Percentiles rank a stretch among this genome's conserved stretches.
Conservation (phyloP, 2,888 invertebrate species). For the Actias luna region DNA sequence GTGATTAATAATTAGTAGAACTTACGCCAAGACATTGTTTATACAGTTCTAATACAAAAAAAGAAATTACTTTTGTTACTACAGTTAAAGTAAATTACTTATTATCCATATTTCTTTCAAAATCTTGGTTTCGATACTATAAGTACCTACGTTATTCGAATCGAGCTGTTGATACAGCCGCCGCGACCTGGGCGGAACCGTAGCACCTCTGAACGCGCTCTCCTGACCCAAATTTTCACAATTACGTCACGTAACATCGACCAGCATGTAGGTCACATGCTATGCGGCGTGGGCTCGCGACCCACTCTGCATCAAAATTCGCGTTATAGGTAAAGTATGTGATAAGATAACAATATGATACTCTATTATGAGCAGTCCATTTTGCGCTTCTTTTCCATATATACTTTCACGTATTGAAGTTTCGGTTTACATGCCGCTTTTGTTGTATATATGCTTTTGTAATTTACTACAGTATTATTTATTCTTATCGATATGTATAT, state of each 20-base stretch:
- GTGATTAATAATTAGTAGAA: not conserved
- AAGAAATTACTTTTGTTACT: not conserved
- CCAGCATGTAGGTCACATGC: conserved; percentile 65
- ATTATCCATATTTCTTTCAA: not conserved
- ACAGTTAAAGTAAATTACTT: not conserved
- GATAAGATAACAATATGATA: conserved; percentile 31
- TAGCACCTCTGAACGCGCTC: conserved; percentile 50
- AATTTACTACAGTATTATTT: no score
- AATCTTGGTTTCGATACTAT: conserved; percentile 1
- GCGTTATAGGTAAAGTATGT: conserved; percentile 29
- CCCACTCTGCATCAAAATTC: conserved; percentile 35
- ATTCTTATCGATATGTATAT: no score
- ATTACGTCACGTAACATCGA: conserved; percentile 70
- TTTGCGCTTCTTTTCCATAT: not conserved
- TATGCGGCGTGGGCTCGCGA: conserved; percentile 33
- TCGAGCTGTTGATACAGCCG: conserved; percentile 31
- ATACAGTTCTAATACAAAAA: not conserved
- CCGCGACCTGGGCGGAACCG: conserved; percentile 28
- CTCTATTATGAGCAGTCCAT: not conserved
- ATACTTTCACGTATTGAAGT: not conserved
- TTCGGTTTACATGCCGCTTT: not conserved
- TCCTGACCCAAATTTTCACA: conserved; percentile 73
- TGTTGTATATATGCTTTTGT: no score
- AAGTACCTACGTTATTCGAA: conserved; percentile 11
- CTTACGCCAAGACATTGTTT: not conserved